phyloP scores from a whole-genome alignment of 1,140 invertebrate species.

The Rhizoglyphus robini region DNA sequence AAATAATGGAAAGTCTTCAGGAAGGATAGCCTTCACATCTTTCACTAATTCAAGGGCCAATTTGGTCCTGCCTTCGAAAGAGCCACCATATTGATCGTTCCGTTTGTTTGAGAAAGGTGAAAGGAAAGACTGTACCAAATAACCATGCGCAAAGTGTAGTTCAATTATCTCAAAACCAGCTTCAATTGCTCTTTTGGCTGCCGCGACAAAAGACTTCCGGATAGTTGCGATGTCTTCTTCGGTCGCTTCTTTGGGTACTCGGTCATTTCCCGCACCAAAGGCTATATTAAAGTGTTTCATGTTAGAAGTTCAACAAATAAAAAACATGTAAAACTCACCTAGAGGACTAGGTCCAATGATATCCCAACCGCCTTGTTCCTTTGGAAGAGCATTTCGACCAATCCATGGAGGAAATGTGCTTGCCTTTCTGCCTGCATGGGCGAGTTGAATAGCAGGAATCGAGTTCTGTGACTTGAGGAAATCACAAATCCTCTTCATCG shows the following conservation, averaged over 20 bases:
- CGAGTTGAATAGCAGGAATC: too few species aligned
- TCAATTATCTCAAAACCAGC: too few species aligned
- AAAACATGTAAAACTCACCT: neutral
- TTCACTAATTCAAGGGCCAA: neutral
- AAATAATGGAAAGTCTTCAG: neutral
- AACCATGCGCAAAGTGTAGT: too few species aligned
- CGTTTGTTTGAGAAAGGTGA: neutral
- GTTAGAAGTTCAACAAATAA: too few species aligned
- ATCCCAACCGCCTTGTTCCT: slow-evolving; percentile 10
- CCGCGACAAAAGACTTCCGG: neutral
- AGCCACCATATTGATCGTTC: slow-evolving; percentile 4
- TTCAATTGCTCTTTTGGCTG: neutral
- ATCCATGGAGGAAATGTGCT: neutral
- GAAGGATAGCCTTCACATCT: neutral
- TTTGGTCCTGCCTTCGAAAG: neutral
- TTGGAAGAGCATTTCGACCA: neutral
- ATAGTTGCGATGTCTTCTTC: neutral
- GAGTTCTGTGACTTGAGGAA: neutral
- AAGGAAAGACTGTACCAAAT: neutral
- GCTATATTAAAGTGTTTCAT: slow-evolving; percentile 3
- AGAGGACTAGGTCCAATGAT: neutral
- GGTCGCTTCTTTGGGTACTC: slow-evolving; percentile 7
- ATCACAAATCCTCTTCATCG: neutral
- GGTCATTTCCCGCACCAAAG: neutral
- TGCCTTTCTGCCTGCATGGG: too few species aligned